phyloP scores from a whole-genome alignment of 1,140 invertebrate species.

The Phymastichus coffea region DNA sequence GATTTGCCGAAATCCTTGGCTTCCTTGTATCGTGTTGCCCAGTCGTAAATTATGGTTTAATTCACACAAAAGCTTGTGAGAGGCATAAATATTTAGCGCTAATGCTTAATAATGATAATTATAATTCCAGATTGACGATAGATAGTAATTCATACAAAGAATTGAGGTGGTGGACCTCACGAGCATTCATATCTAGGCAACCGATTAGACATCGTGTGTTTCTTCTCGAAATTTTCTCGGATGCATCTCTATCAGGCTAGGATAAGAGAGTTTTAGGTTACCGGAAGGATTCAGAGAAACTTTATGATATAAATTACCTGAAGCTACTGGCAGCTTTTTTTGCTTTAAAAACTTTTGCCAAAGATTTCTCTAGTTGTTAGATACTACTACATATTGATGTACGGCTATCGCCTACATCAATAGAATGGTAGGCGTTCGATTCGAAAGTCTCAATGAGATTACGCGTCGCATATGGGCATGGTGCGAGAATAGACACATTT shows the following conservation, averaged over 20 bases:
- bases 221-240: conserved; percentile 25
- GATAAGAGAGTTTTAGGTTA: not conserved
- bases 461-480: conserved; percentile 34
- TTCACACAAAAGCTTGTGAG: conserved; percentile 19
- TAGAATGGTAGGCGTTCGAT: conserved; percentile 30
- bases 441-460: conserved; percentile 24
- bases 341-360: conserved; percentile 2
- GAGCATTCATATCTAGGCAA: not conserved
- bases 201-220: conserved; percentile 10
- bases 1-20: conserved; percentile 13
- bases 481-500: conserved; percentile 30
- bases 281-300: not conserved
- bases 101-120: conserved; percentile 10
- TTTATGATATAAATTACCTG: not conserved
- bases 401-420: conserved; percentile 32
- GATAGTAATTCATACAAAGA: not conserved
- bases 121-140: conserved; percentile 15
- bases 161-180: conserved; percentile 8
- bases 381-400: conserved; percentile 32
- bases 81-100: conserved; percentile 22
- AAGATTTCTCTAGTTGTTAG: not conserved
- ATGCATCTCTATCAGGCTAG: conserved; percentile 16
- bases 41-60: conserved; percentile 19
- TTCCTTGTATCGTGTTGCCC: conserved; percentile 6
- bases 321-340: conserved; percentile 7